A percentile compares a stretch with the other conserved stretches of the same genome.
These are phyloP conservation scores for Polia nebulosa DNA, from an alignment of 2,888 invertebrate species.

Conservation along the genomic window DNA sequence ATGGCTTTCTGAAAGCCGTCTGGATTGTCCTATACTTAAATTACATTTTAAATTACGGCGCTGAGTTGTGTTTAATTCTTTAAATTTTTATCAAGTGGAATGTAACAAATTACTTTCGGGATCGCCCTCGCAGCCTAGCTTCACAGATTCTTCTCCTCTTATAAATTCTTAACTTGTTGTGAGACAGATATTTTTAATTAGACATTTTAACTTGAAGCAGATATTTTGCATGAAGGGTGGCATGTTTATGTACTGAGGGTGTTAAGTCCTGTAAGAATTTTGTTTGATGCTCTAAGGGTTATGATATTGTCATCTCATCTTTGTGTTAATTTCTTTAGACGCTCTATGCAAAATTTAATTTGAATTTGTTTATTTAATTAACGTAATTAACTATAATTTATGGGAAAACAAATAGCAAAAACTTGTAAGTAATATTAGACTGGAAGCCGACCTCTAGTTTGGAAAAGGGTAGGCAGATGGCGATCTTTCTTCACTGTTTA, in stretches of 20 bases:
- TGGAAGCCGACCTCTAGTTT: too few relatives aligned
- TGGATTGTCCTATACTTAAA: background rate
- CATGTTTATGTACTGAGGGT: background rate
- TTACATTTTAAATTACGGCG: constrained; percentile 31
- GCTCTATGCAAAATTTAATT: too few relatives aligned
- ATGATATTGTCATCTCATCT: background rate
- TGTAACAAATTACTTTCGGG: constrained; percentile 60
- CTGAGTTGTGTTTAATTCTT: constrained; percentile 55
- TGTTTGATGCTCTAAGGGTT: background rate
- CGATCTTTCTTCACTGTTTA: too few relatives aligned
- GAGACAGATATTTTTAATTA: constrained; percentile 37
- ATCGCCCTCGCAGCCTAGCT: constrained; percentile 24
- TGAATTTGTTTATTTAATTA: too few relatives aligned
- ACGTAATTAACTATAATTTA: too few relatives aligned
- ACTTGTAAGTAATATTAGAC: too few relatives aligned
- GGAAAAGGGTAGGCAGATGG: too few relatives aligned
- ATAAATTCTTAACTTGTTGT: constrained; percentile 45
- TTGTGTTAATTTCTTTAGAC: background rate
- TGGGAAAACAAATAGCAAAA: too few relatives aligned
- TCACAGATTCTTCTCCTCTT: constrained; percentile 29
- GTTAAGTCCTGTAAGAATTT: background rate
- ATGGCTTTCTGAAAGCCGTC: background rate
- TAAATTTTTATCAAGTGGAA: constrained; percentile 66
- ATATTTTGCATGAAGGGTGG: constrained; percentile 10
- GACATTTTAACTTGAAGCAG: constrained; percentile 17